Evolutionary conservation across 2,888 invertebrate genomes (phyloP).

Genomic region (Eugnorisma glareosa): DNA sequence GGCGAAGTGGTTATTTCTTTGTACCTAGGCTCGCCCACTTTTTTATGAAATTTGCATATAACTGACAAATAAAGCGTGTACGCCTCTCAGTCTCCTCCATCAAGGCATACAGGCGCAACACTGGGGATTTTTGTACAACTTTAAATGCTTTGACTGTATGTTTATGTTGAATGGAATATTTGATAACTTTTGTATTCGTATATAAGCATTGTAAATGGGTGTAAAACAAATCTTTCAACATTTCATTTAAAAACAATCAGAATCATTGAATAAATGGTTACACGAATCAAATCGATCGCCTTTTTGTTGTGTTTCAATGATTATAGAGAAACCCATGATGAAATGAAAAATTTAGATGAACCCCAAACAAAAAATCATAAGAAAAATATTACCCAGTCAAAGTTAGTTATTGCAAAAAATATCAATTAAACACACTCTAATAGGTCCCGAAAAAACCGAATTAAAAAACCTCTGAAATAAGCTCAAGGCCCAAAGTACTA

Average conservation of each 20-base stretch:
- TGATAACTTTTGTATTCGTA: neutral
- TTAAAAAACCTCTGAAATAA: slow-evolving; percentile 25
- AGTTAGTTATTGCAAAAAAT: slow-evolving; percentile 20
- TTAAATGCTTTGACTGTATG: neutral
- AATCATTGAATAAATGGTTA: neutral
- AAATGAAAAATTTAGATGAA: slow-evolving; percentile 25
- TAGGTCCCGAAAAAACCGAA: neutral
- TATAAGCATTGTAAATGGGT: neutral
- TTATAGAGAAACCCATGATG: neutral
- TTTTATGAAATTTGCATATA: neutral
- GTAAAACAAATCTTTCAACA: neutral
- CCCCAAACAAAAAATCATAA: slow-evolving; percentile 8
- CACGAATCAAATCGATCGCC: neutral
- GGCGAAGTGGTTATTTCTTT: neutral
- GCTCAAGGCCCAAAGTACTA: slow-evolving; percentile 57
- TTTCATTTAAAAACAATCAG: neutral
- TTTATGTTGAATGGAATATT: neutral
- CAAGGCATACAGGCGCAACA: neutral
- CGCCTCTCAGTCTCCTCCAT: neutral
- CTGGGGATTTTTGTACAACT: neutral
- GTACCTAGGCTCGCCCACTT: neutral
- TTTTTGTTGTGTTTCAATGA: neutral
- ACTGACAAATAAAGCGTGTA: neutral
- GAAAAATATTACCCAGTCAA: neutral
- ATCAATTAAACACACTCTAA: slow-evolving; percentile 7